Conservation (phyloP, 2,888 invertebrate species). For the Torymus tubicola region DNA sequence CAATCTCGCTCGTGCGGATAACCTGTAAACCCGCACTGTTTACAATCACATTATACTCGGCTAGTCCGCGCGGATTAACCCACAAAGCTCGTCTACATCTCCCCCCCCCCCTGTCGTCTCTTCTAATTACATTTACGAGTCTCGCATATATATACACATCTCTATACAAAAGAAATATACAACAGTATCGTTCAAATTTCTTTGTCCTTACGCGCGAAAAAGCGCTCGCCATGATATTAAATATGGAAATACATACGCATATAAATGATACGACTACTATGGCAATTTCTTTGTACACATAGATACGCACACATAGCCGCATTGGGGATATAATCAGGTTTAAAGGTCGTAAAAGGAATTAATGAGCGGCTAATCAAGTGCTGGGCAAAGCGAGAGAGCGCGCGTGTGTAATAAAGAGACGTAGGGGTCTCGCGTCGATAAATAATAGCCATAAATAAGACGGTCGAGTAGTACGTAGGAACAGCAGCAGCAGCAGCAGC, state of each 20-base stretch:
- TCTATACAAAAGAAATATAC: too few relatives aligned
- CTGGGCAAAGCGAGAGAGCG: neutral
- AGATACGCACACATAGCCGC: neutral
- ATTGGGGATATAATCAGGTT: constrained; percentile 39
- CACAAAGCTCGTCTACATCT: too few relatives aligned
- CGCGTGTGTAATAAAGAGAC: constrained; percentile 14
- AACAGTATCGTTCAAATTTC: too few relatives aligned
- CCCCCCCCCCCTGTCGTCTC: too few relatives aligned
- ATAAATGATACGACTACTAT: neutral
- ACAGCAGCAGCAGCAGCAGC: neutral
- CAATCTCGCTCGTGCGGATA: constrained; percentile 3
- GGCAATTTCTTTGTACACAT: constrained; percentile 23
- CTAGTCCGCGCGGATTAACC: neutral
- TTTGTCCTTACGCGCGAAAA: too few relatives aligned
- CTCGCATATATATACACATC: too few relatives aligned
- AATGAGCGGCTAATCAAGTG: constrained; percentile 54
- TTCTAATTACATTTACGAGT: too few relatives aligned
- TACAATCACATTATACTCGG: neutral
- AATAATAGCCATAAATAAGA: constrained; percentile 39
- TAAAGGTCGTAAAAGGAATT: constrained; percentile 47
- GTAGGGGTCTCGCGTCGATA: constrained; percentile 12
- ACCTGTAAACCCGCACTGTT: neutral
- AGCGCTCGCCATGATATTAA: constrained; percentile 26
- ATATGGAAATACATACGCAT: constrained; percentile 37
- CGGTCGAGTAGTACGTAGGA: too few relatives aligned